phyloP scores from a whole-genome alignment of 2,113 vertebrate genomes.

The Brachyhypopomus gauderio region DNA sequence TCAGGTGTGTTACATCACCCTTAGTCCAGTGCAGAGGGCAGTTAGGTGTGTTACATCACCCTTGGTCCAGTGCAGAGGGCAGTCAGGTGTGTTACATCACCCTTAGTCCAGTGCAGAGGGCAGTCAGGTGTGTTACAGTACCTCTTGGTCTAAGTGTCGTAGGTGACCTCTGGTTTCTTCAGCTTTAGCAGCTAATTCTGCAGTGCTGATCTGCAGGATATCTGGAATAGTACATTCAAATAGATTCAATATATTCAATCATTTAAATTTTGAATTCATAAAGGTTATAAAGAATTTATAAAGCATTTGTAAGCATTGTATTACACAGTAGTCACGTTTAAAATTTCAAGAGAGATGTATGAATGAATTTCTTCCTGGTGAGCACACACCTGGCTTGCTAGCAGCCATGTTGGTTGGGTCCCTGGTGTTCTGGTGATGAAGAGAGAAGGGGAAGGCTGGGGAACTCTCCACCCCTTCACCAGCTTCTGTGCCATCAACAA shows the following conservation, averaged over 20 bases:
- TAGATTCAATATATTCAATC: too few relatives aligned
- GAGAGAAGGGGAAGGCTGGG: constrained; percentile 64
- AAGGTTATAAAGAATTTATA: background rate
- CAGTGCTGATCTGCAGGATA: constrained; percentile 65
- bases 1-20: background rate
- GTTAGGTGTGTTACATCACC: constrained; percentile 54
- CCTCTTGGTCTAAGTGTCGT: constrained; percentile 74
- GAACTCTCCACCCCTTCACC: constrained; percentile 60
- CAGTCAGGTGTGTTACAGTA: constrained; percentile 31
- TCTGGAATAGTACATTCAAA: constrained; percentile 57
- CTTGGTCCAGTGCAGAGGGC: constrained; percentile 58
- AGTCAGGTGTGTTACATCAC: background rate
- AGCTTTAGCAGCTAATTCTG: constrained; percentile 72
- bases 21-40: background rate
- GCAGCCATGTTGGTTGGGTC: constrained; percentile 58
- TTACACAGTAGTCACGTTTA: background rate
- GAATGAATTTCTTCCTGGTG: background rate
- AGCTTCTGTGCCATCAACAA: constrained; percentile 75
- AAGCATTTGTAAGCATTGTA: background rate
- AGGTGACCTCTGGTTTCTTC: constrained; percentile 76
- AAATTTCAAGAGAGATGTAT: background rate
- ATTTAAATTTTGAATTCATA: background rate
- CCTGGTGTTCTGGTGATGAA: constrained; percentile 49
- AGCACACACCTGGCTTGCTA: constrained; percentile 61
- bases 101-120: background rate